These are phyloP conservation scores for Caenorhabditis panamensis DNA, from an alignment of 2,888 invertebrate genomes.

Conservation along the genomic window DNA sequence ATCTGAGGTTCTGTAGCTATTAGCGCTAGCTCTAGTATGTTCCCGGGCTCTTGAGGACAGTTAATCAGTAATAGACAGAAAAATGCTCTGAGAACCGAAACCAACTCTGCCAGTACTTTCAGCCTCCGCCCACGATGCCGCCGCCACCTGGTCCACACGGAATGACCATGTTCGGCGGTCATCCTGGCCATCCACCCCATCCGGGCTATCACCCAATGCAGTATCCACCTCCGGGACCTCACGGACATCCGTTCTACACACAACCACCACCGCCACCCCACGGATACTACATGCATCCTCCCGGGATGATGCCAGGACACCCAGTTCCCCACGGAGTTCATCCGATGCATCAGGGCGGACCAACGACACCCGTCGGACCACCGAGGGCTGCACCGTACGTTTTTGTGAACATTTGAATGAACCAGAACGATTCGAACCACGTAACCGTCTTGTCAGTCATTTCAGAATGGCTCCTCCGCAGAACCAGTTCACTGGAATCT, in stretches of 20 bases:
- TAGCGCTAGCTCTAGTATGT: too few species aligned
- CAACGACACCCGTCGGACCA: slow-evolving; percentile 21
- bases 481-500: neutral
- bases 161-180: too few species aligned
- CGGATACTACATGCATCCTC: slow-evolving; percentile 6
- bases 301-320: neutral
- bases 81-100: too few species aligned
- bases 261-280: too few species aligned
- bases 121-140: neutral
- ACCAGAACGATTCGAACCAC: neutral
- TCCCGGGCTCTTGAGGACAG: too few species aligned
- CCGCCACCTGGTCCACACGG: too few species aligned
- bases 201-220: too few species aligned
- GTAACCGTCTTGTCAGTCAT: slow-evolving; percentile 1
- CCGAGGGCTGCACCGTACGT: slow-evolving; percentile 6
- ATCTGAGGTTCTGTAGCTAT: too few species aligned
- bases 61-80: too few species aligned
- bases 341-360: slow-evolving; percentile 14
- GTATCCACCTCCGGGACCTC: neutral
- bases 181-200: too few species aligned
- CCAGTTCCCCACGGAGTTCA: neutral
- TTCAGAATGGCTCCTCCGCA: slow-evolving; percentile 36
- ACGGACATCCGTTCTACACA: neutral
- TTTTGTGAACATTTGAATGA: too few species aligned
- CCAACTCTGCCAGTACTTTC: too few species aligned